A percentile compares a stretch with the other conserved stretches of the same genome.
phyloP scores from a whole-genome alignment of 2,888 invertebrate genomes.

The Poecilus cupreus region DNA sequence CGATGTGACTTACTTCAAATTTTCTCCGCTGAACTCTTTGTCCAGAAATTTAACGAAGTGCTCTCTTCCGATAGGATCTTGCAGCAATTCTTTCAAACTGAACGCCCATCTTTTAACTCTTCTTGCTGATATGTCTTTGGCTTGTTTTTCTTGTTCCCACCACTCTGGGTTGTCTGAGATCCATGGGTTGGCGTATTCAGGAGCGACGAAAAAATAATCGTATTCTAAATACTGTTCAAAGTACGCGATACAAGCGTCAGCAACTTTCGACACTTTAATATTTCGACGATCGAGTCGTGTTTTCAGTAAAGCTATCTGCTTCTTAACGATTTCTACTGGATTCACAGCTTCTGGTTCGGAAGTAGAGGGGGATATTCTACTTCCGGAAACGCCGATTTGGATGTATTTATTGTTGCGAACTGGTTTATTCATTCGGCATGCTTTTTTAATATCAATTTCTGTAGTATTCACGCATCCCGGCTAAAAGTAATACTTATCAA shows the following conservation, averaged over 20 bases:
- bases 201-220: slow-evolving; percentile 94
- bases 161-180: slow-evolving; percentile 94
- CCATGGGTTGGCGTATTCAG: slow-evolving; percentile 98
- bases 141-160: slow-evolving; percentile 97
- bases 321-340: slow-evolving; percentile 73
- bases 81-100: slow-evolving; percentile 93
- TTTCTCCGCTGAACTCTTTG: slow-evolving; percentile 99
- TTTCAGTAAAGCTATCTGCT: slow-evolving; percentile 84
- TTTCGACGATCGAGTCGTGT: slow-evolving; percentile 90
- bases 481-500: slow-evolving; percentile 73
- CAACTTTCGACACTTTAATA: slow-evolving; percentile 94
- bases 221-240: slow-evolving; percentile 98
- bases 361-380: slow-evolving; percentile 76
- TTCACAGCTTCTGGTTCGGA: slow-evolving; percentile 69
- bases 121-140: slow-evolving; percentile 93
- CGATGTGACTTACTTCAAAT: slow-evolving; percentile 88
- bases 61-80: slow-evolving; percentile 96
- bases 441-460: slow-evolving; percentile 98
- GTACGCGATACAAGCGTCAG: slow-evolving; percentile 94
- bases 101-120: slow-evolving; percentile 98
- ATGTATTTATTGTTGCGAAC: slow-evolving; percentile 69
- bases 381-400: slow-evolving; percentile 73
- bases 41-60: slow-evolving; percentile 97
- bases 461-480: slow-evolving; percentile 99
- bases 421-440: slow-evolving; percentile 81